These are phyloP conservation scores for Enteromius trimaculatus DNA, from an alignment of 2,797 vertebrate genomes.

Conservation along the genomic window DNA sequence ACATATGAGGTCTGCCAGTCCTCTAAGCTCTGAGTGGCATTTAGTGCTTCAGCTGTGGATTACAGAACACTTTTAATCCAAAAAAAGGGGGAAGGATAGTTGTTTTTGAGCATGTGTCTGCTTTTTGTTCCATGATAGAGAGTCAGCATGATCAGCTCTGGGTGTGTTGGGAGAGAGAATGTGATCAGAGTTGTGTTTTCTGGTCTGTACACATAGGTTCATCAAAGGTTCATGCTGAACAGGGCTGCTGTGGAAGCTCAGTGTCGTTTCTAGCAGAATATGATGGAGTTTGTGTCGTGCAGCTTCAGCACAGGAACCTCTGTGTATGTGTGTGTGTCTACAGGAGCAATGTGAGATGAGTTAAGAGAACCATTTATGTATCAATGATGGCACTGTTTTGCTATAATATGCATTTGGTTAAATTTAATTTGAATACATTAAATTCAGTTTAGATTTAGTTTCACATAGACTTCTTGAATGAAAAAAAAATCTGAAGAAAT, in stretches of 20 bases:
- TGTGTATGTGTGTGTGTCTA: not conserved
- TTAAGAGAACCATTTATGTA: not conserved
- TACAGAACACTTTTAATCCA: conserved; percentile 55
- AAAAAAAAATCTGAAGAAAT: not conserved
- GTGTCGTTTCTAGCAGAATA: not conserved
- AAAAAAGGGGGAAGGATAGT: conserved; percentile 25
- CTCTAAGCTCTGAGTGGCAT: conserved; percentile 63
- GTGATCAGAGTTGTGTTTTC: not conserved
- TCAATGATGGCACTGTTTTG: not conserved
- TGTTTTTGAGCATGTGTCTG: conserved; percentile 6
- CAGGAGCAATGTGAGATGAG: not conserved
- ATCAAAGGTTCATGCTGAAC: not conserved
- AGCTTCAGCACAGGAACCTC: not conserved
- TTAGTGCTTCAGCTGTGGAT: conserved; percentile 59
- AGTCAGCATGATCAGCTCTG: conserved; percentile 20
- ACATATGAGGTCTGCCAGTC: conserved; percentile 64
- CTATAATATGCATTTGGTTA: not conserved
- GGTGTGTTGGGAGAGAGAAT: not conserved
- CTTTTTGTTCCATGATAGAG: conserved; percentile 27
- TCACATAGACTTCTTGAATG: not conserved
- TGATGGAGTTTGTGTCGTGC: not conserved
- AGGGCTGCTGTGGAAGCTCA: not conserved
- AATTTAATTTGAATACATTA: not conserved
- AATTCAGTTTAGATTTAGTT: not conserved
- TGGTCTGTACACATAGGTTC: not conserved